Evolutionary conservation across 1,140 invertebrate genomes (phyloP).

Genomic region (Megalopta genalis): DNA sequence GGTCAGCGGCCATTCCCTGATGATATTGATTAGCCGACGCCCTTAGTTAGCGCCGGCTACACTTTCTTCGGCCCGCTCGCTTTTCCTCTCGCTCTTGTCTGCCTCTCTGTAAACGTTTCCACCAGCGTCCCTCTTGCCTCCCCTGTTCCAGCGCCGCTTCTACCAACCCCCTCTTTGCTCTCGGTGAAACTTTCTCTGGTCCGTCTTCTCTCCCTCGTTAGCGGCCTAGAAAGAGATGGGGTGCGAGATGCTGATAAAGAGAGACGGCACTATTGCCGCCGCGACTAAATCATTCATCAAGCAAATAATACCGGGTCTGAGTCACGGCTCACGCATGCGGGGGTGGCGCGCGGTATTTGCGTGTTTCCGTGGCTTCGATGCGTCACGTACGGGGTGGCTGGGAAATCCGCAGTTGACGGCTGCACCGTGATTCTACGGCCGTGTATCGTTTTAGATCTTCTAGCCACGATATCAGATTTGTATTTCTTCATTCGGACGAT

Average conservation of each 20-base stretch:
- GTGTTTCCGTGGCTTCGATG: conserved; percentile 61
- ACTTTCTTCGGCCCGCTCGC: conserved; percentile 66
- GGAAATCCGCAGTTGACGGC: conserved; percentile 20
- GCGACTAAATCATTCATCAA: conserved; percentile 73
- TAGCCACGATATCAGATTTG: too few species aligned
- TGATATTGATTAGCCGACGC: conserved; percentile 80
- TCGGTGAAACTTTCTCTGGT: not conserved
- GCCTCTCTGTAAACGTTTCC: conserved; percentile 52
- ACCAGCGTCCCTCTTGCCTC: conserved; percentile 29
- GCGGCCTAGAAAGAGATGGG: conserved; percentile 23
- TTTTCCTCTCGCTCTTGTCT: conserved; percentile 44
- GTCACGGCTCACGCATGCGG: conserved; percentile 62
- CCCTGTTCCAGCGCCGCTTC: too few species aligned
- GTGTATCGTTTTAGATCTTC: too few species aligned
- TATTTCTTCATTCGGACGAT: too few species aligned
- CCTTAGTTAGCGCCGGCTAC: conserved; percentile 78
- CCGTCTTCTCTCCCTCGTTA: conserved; percentile 47
- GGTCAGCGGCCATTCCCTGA: conserved; percentile 73
- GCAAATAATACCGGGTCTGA: conserved; percentile 71
- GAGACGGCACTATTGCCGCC: conserved; percentile 36
- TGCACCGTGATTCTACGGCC: not conserved
- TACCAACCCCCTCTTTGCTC: not conserved
- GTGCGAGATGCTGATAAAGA: conserved; percentile 34
- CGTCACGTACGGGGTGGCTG: conserved; percentile 46
- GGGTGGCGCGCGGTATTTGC: conserved; percentile 53